These are phyloP conservation scores for Sphaerophoria rueppellii DNA, from an alignment of 2,888 invertebrate species.

Conservation along the genomic window DNA sequence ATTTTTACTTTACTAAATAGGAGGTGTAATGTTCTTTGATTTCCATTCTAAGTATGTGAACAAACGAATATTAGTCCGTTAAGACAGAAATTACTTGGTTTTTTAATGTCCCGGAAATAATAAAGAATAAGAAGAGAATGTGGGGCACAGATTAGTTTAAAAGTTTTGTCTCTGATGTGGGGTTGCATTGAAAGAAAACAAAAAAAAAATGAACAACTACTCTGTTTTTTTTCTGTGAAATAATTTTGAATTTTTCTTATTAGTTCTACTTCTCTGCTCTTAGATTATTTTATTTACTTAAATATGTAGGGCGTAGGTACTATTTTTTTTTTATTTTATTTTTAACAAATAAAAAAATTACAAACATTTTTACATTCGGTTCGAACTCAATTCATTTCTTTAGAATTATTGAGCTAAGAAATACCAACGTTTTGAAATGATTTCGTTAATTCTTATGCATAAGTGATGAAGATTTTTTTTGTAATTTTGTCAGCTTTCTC, in stretches of 20 bases:
- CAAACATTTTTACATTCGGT: constrained; percentile 63
- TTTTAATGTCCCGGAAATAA: too few relatives aligned
- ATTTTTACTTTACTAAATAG: neutral
- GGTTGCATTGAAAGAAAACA: too few relatives aligned
- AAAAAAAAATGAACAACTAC: constrained; percentile 21
- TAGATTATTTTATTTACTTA: constrained; percentile 27
- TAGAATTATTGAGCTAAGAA: constrained; percentile 41
- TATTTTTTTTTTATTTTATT: constrained; percentile 43
- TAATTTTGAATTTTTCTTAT: constrained; percentile 16
- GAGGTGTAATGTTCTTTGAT: too few relatives aligned
- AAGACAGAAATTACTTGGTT: too few relatives aligned
- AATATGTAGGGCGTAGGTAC: constrained; percentile 27
- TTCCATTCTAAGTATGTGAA: constrained; percentile 16
- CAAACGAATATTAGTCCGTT: neutral
- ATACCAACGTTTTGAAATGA: constrained; percentile 49
- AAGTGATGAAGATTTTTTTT: constrained; percentile 29
- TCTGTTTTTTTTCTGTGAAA: constrained; percentile 30
- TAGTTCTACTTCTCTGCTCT: constrained; percentile 38
- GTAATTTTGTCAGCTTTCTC: constrained; percentile 16
- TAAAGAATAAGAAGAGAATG: too few relatives aligned
- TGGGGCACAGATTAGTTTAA: too few relatives aligned
- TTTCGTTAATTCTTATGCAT: constrained; percentile 41
- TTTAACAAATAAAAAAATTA: constrained; percentile 67
- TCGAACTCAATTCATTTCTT: constrained; percentile 48
- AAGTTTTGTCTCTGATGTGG: too few relatives aligned